Percentiles rank a stretch among this genome's conserved stretches.
phyloP scores from a whole-genome alignment of 2,888 invertebrate genomes.

The Sericinus montela region DNA sequence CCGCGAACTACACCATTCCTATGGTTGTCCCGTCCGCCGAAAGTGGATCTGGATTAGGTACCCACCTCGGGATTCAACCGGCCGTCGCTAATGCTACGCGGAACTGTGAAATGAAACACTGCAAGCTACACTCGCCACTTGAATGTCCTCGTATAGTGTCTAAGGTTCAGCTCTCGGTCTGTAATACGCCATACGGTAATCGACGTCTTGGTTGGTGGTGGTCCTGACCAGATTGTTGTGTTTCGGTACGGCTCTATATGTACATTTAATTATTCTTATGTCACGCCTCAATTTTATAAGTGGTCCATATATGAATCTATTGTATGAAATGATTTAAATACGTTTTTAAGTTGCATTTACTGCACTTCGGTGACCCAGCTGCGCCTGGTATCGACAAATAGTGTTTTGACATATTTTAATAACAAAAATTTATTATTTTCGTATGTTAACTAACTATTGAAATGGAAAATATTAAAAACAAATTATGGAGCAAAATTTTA shows the following conservation, averaged over 20 bases:
- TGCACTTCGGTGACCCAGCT: too few relatives aligned
- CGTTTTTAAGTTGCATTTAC: too few relatives aligned
- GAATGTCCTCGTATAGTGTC: constrained; percentile 30
- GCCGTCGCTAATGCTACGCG: constrained; percentile 54
- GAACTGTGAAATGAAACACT: constrained; percentile 64
- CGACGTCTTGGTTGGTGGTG: constrained; percentile 66
- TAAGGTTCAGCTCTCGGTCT: constrained; percentile 37
- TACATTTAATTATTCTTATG: constrained; percentile 35
- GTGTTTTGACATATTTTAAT: too few relatives aligned
- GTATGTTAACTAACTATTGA: too few relatives aligned
- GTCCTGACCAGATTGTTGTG: constrained; percentile 38
- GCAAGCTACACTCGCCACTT: constrained; percentile 30
- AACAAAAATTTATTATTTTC: too few relatives aligned
- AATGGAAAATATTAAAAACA: too few relatives aligned
- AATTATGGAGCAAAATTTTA: too few relatives aligned
- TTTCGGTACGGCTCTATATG: constrained; percentile 42
- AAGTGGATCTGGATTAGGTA: constrained; percentile 53
- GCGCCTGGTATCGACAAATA: too few relatives aligned
- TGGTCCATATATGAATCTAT: too few relatives aligned
- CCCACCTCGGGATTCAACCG: constrained; percentile 46
- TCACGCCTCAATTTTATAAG: constrained; percentile 49
- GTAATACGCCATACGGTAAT: constrained; percentile 29
- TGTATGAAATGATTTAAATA: too few relatives aligned
- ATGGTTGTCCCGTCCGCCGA: constrained; percentile 69
- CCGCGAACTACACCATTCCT: constrained; percentile 78